Conservation (phyloP, 2,888 invertebrate species). For the Drosophila kambysellisi region DNA sequence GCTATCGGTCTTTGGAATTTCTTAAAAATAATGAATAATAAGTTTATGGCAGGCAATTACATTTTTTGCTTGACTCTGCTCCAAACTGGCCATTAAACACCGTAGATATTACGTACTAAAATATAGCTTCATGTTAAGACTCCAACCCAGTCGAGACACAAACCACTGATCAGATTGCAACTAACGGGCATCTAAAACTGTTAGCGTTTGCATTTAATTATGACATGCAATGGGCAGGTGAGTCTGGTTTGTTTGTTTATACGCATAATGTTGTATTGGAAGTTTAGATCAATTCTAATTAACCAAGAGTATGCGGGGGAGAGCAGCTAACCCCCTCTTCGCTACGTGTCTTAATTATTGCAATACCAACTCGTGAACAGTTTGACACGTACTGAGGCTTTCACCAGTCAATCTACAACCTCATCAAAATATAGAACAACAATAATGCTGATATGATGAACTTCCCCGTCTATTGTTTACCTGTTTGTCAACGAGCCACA, state of each 20-base stretch:
- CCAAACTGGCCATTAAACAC: no score
- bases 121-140: not conserved
- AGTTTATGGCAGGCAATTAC: no score
- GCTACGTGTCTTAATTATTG: not conserved
- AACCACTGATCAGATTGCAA: slow-evolving; percentile 10
- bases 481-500: no score
- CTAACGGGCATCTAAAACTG: slow-evolving; percentile 9
- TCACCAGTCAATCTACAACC: not conserved
- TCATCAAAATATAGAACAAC: not conserved
- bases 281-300: not conserved
- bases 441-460: not conserved
- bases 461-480: not conserved
- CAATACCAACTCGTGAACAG: not conserved
- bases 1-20: no score
- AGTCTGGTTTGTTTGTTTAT: no score
- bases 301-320: not conserved
- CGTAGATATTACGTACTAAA: not conserved
- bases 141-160: slow-evolving; percentile 1
- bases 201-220: not conserved
- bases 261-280: no score
- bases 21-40: no score
- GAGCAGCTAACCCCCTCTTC: no score
- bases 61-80: no score
- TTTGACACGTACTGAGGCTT: not conserved
- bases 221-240: not conserved